These are phyloP conservation scores for Fringilla coelebs DNA, from an alignment of 2,797 vertebrate genomes.

Conservation along the genomic window DNA sequence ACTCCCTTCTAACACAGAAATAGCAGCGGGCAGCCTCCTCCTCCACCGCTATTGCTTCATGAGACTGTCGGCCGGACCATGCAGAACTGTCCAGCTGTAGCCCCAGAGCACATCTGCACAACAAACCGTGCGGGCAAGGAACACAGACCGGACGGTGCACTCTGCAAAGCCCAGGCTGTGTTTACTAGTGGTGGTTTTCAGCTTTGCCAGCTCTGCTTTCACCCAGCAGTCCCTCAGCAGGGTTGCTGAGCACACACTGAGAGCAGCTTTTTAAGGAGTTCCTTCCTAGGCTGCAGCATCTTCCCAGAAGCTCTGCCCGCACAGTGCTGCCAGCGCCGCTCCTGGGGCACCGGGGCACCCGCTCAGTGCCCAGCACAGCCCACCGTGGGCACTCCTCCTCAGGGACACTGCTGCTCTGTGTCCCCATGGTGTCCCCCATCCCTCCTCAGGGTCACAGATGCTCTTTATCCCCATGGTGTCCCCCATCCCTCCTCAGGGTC, in stretches of 20 bases:
- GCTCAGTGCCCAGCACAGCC: too few species aligned
- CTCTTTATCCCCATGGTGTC: too few species aligned
- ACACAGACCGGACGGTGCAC: neutral
- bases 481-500: too few species aligned
- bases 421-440: too few species aligned
- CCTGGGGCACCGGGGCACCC: rapidly evolving
- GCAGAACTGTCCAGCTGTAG: neutral
- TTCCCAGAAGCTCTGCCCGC: neutral
- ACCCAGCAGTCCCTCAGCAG: neutral
- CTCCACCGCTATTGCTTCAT: neutral
- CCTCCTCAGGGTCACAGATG: neutral
- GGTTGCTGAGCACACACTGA: rapidly evolving
- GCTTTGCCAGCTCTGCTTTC: neutral
- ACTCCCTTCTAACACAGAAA: neutral
- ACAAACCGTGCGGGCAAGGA: too few species aligned
- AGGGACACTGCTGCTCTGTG: neutral
- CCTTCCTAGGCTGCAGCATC: rapidly evolving
- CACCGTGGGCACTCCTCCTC: rapidly evolving
- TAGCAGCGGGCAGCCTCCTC: rapidly evolving
- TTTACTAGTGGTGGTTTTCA: neutral
- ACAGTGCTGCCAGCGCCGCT: rapidly evolving
- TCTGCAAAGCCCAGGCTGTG: neutral
- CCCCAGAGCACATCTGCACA: neutral
- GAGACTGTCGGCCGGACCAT: neutral
- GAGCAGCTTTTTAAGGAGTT: neutral